Evolutionary conservation across 2,113 vertebrate species (phyloP), one percentile per base, ranked within the genome.

Genomic region (Saccopteryx bilineata): DNA sequence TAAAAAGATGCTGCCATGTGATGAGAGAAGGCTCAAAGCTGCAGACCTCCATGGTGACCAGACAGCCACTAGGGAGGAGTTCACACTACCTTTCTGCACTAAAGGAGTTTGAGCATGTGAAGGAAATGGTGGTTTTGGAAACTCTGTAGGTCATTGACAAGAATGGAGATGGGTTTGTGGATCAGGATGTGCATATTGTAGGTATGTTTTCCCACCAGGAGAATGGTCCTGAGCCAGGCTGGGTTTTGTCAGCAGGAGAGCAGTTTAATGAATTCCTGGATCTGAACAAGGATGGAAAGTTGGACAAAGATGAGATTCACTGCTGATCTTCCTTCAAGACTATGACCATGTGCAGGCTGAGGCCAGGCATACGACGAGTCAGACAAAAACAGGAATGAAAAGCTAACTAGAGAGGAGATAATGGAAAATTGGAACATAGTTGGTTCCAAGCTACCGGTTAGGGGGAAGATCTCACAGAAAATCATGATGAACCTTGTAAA

Each of bases 391-490:
- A 99, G 39, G 39, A 39, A 99, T 96, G 98, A 99, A 97, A 99
- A 98, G 97, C 98, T 99, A 94, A 99, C 99, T 0, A 99, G 99
- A 98, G 98, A 99, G n/a, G 99, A 99, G 97, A 98, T 99, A 96
- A 95, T 99, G 31, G 99, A 99, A 96, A 99, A 99, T 94, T 99
- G 99, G 99, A 99, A 99, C 98, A 99, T 99, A 39, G 99, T 99
- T 99, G 14, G 99, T 99, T 48, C 97, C 99, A 99, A 96, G 99
- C 99, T 95, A 99, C 99, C 93, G 99, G 99, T 98, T 99, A 99
- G 0, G 99, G 99, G 81, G 99, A 99, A 95, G 99, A 99, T 92
- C 99, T 99, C 96, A 99, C 99, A 33, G 99, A 98, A 98, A 99
- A 99, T 96, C 99, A 99, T 0, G 99, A 99, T 63, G 99, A 99